Conservation (phyloP, 2,113 vertebrate species). For the Eubucco bourcierii region DNA sequence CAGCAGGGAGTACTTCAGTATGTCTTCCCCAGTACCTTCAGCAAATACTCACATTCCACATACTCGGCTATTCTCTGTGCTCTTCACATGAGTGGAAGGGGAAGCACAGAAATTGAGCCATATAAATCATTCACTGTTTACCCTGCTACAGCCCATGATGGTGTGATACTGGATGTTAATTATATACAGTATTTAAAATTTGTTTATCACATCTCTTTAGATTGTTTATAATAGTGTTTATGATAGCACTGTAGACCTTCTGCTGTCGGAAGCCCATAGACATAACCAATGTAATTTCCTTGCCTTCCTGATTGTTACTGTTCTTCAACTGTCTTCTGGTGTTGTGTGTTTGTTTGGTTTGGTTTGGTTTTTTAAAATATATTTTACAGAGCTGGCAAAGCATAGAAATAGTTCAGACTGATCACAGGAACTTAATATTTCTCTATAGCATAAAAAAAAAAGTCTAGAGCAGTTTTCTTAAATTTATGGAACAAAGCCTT, state of each 20-base stretch:
- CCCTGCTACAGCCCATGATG: not conserved
- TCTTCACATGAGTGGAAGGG: not conserved
- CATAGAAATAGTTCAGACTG: not conserved
- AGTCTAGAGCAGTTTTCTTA: not conserved
- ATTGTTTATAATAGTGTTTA: not conserved
- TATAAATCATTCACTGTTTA: not conserved
- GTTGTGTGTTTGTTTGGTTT: not conserved
- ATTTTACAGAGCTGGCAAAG: not conserved
- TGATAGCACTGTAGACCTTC: not conserved
- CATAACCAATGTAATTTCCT: not conserved
- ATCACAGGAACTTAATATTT: conserved; percentile 29
- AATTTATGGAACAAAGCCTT: not conserved
- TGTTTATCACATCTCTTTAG: not conserved
- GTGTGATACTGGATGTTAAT: not conserved
- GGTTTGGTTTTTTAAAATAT: not conserved
- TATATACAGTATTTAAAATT: not conserved
- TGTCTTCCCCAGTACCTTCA: not conserved
- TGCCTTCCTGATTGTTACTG: not conserved
- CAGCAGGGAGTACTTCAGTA: not conserved
- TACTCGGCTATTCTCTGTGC: not conserved
- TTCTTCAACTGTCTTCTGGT: not conserved
- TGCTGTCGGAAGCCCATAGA: not conserved
- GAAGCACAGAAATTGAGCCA: not conserved
- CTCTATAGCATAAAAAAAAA: conserved; percentile 21
- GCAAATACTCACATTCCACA: not conserved